phyloP scores from a whole-genome alignment of 92 coral and sea anemone genomes.

The Zoanthus gigantus region DNA sequence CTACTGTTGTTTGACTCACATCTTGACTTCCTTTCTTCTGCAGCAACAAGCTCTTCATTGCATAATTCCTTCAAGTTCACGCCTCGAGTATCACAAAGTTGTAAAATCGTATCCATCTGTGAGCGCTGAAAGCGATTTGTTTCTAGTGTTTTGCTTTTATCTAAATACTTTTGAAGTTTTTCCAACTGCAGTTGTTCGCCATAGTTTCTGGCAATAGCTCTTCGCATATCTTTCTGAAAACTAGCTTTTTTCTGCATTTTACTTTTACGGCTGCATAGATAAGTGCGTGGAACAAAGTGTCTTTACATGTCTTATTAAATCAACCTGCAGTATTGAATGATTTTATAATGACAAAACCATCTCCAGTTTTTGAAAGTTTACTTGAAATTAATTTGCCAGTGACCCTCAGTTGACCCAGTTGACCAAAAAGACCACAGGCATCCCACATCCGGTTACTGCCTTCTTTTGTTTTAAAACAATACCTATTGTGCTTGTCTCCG shows the following conservation, averaged over 20 bases:
- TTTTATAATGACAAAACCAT: constrained; percentile 40
- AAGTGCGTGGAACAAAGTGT: neutral
- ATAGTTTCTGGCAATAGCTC: constrained; percentile 27
- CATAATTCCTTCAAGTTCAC: constrained; percentile 42
- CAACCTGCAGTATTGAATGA: neutral
- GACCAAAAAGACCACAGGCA: constrained; percentile 25
- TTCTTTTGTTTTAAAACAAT: neutral
- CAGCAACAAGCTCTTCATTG: neutral
- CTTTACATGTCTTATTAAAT: neutral
- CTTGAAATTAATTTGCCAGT: neutral
- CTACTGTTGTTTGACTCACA: neutral
- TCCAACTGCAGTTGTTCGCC: constrained; percentile 28
- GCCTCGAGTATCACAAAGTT: constrained; percentile 37
- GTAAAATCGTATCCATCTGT: constrained; percentile 47
- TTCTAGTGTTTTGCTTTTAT: constrained; percentile 36
- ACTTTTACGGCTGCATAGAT: neutral
- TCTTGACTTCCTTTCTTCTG: constrained; percentile 12
- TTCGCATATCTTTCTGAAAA: constrained; percentile 30
- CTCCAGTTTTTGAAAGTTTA: constrained; percentile 28
- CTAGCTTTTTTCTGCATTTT: constrained; percentile 27
- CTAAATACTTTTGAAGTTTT: constrained; percentile 31
- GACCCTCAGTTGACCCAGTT: constrained; percentile 8
- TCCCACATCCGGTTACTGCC: constrained; percentile 43
- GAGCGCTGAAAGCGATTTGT: constrained; percentile 20
- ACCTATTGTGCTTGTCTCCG: neutral